Conservation (phyloP, 2,113 vertebrate species). For the Xiphorhynchus elegans region DNA sequence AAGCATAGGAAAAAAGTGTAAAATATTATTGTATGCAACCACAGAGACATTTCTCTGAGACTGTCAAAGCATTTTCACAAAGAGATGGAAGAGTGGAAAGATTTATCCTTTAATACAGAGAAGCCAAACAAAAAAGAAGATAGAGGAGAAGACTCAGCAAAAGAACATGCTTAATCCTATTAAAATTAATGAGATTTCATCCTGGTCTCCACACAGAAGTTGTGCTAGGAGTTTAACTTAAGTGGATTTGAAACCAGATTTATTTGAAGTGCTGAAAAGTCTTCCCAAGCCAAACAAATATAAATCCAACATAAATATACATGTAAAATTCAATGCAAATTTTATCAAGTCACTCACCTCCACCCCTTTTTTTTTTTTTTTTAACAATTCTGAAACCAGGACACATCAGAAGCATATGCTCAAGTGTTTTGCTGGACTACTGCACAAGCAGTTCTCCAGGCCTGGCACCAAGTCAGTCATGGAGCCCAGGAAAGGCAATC, state of each 20-base stretch:
- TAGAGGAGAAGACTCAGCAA: background rate
- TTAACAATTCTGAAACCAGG: background rate
- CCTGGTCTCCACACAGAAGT: background rate
- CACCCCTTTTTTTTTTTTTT: accelerated
- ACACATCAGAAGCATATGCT: accelerated
- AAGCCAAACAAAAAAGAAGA: background rate
- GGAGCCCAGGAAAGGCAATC: background rate
- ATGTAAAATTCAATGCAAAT: background rate
- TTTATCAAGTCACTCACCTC: background rate
- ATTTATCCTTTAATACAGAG: background rate
- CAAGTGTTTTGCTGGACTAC: background rate
- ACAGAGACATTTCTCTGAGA: background rate
- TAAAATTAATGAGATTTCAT: conserved; percentile 52
- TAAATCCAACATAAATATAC: background rate
- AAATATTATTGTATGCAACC: background rate
- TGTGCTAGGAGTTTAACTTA: background rate
- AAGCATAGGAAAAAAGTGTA: background rate
- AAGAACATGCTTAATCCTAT: conserved; percentile 26
- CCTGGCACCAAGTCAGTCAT: background rate
- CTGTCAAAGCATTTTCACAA: background rate
- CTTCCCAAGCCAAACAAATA: background rate
- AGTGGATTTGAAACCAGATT: conserved; percentile 39
- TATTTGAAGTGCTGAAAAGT: conserved; percentile 10
- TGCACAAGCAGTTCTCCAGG: background rate
- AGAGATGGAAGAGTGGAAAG: background rate